Evolutionary conservation across 2,888 invertebrate genomes (phyloP), one percentile per base, ranked within the genome.

Genomic region (Spodoptera picta): DNA sequence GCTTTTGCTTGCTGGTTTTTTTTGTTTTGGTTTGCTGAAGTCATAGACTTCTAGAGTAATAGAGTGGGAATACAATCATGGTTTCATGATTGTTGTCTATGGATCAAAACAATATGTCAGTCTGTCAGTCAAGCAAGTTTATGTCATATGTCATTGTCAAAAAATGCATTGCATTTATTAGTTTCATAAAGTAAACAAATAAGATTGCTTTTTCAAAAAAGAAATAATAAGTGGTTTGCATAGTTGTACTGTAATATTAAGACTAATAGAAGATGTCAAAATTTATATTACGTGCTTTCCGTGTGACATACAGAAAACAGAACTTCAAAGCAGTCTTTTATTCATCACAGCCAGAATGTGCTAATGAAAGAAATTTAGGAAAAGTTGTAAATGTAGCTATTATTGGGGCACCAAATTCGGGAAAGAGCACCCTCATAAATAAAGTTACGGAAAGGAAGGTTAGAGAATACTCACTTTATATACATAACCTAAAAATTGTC

Each of bases 401-500:
- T 24, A 96, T 99, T 75, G 99, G 99, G 3, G 95, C 97, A 12
- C 99, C 99, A 4, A 99, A 99, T 95, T 97, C 97, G 54, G 99
- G 99, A 36, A 99, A 99, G 90, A 99, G 99, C 86, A 99, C 99
- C 0, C 95, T 99, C 41, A 97, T 99, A 41, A 99, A 99, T 91
- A 96, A 96, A 82, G 95, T 99, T 27, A 95, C 98, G 58, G 96
- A 97, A 70, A 95, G 97, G 88, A 96, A 96, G 89, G 98, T 98
- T 61, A 42, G 54, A 65, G n/a, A 19, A 42, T n/a, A 4, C 0
- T 4, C 31, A 11, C n/a, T 53, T n/a, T 2, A 42, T 42, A 43
- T 42, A 27, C n/a, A 52, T 72, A 77, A 75, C 74, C 70, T 75
- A 14, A 42, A 54, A 65, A 43, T 9, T 41, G 2, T 9, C 4